A percentile compares a stretch with the other conserved stretches of the same genome.
These are phyloP conservation scores for Pedicia rivosa DNA, from an alignment of 2,888 invertebrate species.

Conservation along the genomic window DNA sequence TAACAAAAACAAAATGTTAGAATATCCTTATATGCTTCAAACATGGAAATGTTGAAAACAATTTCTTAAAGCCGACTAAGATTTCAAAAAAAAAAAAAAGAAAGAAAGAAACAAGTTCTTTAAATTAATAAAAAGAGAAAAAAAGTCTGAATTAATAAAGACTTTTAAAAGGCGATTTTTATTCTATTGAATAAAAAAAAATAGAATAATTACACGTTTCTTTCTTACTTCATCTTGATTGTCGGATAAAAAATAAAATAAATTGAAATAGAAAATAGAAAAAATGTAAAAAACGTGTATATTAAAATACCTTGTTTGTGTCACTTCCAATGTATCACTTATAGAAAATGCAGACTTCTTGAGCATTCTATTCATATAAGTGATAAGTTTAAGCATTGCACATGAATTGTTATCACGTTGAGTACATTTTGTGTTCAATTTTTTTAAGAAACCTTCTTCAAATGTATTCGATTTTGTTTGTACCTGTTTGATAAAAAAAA, in stretches of 20 bases:
- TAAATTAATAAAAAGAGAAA: too few relatives aligned
- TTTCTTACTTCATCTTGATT: not conserved
- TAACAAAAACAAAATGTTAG: not conserved
- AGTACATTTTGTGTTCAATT: slow-evolving; percentile 60
- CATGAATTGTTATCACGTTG: slow-evolving; percentile 66
- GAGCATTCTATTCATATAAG: slow-evolving; percentile 65
- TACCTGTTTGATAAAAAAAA: not conserved
- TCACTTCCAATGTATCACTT: slow-evolving; percentile 59
- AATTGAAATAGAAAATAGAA: too few relatives aligned
- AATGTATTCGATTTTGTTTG: slow-evolving; percentile 2
- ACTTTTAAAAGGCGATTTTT: too few relatives aligned
- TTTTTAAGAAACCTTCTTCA: slow-evolving; percentile 23
- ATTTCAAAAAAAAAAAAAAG: too few relatives aligned
- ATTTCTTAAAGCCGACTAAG: too few relatives aligned
- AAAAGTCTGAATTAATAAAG: too few relatives aligned
- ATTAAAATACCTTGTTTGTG: slow-evolving; percentile 41
- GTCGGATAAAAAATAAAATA: too few relatives aligned
- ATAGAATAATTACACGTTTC: not conserved
- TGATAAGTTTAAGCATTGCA: slow-evolving; percentile 65
- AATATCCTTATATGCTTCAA: too few relatives aligned
- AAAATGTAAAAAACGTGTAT: too few relatives aligned
- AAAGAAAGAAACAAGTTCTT: too few relatives aligned
- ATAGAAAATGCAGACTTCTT: slow-evolving; percentile 66
- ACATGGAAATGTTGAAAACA: too few relatives aligned
- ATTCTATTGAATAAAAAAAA: too few relatives aligned